Evolutionary conservation across 2,888 invertebrate species (phyloP).

Genomic region (Seira musarum): DNA sequence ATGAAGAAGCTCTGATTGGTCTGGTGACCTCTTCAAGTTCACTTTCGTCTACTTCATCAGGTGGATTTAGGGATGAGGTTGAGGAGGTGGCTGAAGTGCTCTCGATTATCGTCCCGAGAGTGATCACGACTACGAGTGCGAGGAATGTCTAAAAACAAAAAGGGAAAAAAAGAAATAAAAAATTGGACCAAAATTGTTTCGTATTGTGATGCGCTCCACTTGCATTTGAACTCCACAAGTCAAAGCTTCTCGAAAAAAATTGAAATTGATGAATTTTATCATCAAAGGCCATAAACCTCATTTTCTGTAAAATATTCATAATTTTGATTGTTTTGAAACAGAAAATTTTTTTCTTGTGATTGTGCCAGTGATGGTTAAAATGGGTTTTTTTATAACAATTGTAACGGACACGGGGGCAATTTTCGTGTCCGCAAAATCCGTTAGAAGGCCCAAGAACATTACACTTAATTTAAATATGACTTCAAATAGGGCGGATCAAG

Average conservation of each 20-base stretch:
- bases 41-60: constrained; percentile 34
- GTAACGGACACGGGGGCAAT: too few species aligned
- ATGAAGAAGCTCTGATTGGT: constrained; percentile 40
- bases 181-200: too few species aligned
- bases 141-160: constrained; percentile 24
- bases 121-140: constrained; percentile 22
- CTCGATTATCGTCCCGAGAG: neutral
- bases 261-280: constrained; percentile 28
- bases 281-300: constrained; percentile 45
- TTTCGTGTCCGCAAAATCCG: too few species aligned
- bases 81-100: constrained; percentile 15
- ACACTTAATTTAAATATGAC: too few species aligned
- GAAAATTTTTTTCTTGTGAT: too few species aligned
- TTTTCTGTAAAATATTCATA: neutral
- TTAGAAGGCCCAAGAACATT: too few species aligned
- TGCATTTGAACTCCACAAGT: constrained; percentile 6
- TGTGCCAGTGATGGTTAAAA: too few species aligned
- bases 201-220: constrained; percentile 48
- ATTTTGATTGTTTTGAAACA: too few species aligned
- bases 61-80: constrained; percentile 18
- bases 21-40: constrained; percentile 35
- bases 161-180: neutral
- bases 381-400: too few species aligned
- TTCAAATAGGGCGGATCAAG: too few species aligned
- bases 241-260: constrained; percentile 9